These are phyloP conservation scores for Ditylenchus dipsaci DNA, from an alignment of 1,140 invertebrate genomes.

Conservation along the genomic window DNA sequence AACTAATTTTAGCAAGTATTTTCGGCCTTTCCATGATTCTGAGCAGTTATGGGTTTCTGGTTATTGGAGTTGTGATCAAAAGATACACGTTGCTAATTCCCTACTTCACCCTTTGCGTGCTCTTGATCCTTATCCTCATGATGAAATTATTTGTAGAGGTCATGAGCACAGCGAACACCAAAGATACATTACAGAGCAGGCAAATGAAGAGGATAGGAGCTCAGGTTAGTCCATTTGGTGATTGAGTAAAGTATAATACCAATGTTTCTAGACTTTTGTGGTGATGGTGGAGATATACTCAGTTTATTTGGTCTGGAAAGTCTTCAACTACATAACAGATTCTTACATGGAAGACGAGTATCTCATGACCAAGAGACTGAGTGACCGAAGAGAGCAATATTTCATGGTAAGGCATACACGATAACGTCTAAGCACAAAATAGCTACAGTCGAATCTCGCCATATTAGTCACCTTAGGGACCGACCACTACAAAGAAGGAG, in stretches of 20 bases:
- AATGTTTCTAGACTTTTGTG: constrained; percentile 19
- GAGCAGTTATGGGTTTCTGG: constrained; percentile 17
- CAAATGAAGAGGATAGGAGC: constrained; percentile 15
- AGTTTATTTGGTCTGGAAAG: constrained; percentile 28
- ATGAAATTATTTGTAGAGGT: constrained; percentile 33
- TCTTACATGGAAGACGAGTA: constrained; percentile 33
- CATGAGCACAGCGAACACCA: constrained; percentile 31
- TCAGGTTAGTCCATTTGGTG: background rate
- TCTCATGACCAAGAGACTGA: constrained; percentile 1
- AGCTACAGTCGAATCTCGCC: too few relatives aligned
- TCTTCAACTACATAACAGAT: constrained; percentile 35
- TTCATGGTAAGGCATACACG: background rate
- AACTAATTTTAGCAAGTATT: constrained; percentile 14
- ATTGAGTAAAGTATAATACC: background rate
- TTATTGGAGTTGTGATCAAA: constrained; percentile 22
- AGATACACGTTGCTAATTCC: constrained; percentile 31
- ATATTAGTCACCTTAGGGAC: too few relatives aligned
- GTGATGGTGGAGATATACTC: constrained; percentile 33
- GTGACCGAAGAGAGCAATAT: constrained; percentile 2
- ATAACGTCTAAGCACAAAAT: too few relatives aligned
- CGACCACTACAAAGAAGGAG: too few relatives aligned
- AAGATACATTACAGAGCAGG: constrained; percentile 21
- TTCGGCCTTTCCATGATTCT: constrained; percentile 16
- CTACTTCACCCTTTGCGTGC: constrained; percentile 29
- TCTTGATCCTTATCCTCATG: constrained; percentile 27